Evolutionary conservation across 2,888 invertebrate species (phyloP), one percentile per base, ranked within the genome.

Genomic region (Microctonus aethiopoides): DNA sequence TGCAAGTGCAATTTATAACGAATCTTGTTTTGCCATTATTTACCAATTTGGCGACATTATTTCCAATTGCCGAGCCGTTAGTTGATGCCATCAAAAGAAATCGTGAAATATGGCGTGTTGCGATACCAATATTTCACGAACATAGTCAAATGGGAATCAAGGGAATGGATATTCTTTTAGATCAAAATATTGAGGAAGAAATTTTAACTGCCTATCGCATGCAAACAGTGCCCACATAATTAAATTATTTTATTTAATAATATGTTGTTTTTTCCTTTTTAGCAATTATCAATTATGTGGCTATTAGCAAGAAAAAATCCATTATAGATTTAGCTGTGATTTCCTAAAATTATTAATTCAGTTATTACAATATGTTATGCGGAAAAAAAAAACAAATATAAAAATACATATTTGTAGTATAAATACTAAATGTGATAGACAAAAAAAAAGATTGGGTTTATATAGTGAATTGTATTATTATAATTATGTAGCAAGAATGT

Each of bases 1-100:
- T 95, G 11, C 94, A 95, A 88, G 91, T 95, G 73, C 90, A 94
- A 79, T 96, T 96, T 81, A 86, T 91, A 24, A 73, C 78, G 20
- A 79, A 82, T 72, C 74, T 83, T 39, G 82, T 75, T 86, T 89
- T 78, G 85, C 91, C 91, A 22, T 88, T 90, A 9, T 91, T 89
- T 80, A 86, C 80, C 5, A 87, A 89, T 67, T 79, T 92, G 63
- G 87, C 88, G 4, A 83, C 78, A 59, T 86, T 92, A 24, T 87
- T 92, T 76, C 90, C 91, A 0, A 86, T 86, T 71, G 87, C 88
- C 0, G 78, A 83, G 11, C 73, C 84, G 1, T 88, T 90, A 70
- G 83, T 88, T 0, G 81, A 87, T 57, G 88, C 89, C 36, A 84
- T 92, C 36, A 87, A 89, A 68, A 87, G 87, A 29, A 91, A 92